Percentiles rank a stretch among this genome's conserved stretches.
Conservation (phyloP, 1,140 invertebrate species). For the Plutomurus gul region DNA sequence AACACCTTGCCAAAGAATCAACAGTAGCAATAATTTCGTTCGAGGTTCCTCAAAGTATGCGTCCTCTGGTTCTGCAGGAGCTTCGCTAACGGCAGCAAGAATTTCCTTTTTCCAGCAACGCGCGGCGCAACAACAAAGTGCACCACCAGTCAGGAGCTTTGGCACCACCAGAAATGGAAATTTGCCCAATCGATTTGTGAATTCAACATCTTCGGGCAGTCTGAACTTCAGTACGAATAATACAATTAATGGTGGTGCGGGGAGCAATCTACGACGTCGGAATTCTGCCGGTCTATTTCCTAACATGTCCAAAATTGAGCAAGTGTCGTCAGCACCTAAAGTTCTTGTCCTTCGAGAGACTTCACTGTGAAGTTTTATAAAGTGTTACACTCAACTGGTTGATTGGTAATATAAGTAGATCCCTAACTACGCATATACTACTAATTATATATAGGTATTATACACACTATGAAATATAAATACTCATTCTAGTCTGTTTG, state of each 20-base stretch:
- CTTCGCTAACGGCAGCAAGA: conserved; percentile 37
- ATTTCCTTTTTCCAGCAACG: conserved; percentile 45
- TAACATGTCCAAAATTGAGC: background rate
- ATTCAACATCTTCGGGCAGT: conserved; percentile 33
- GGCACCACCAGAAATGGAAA: background rate
- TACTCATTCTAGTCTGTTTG: conserved; percentile 40
- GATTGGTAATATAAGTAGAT: background rate
- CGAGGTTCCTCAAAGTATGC: conserved; percentile 27
- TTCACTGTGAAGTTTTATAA: conserved; percentile 1
- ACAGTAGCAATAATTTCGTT: conserved; percentile 6
- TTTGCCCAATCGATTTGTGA: conserved; percentile 1
- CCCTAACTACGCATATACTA: background rate
- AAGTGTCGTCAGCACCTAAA: conserved; percentile 27
- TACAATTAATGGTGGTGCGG: background rate
- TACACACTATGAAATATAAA: background rate
- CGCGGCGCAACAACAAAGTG: background rate
- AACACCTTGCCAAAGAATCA: conserved; percentile 5
- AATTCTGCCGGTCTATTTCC: conserved; percentile 1
- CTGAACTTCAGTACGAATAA: background rate
- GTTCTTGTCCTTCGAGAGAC: conserved; percentile 36
- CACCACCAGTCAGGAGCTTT: background rate
- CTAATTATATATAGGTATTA: no score
- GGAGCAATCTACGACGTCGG: background rate
- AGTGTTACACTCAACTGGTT: background rate
- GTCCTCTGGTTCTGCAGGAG: background rate